Evolutionary conservation across 1,140 invertebrate genomes (phyloP).

Genomic region (Papilio dardanus): DNA sequence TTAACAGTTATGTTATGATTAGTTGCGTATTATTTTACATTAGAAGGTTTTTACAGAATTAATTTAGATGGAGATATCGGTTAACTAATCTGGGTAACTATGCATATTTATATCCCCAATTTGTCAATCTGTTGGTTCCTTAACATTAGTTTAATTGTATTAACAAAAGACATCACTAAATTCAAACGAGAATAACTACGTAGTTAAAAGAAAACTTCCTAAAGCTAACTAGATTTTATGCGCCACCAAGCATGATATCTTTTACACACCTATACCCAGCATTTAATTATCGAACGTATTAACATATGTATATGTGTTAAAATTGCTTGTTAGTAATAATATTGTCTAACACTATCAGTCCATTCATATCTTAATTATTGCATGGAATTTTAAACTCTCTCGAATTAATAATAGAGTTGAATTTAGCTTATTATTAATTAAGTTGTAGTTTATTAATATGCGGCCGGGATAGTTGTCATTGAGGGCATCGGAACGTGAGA

Average conservation of each 20-base stretch:
- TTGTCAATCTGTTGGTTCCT: too few relatives aligned
- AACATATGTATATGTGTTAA: not conserved
- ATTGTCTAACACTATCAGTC: constrained; percentile 12
- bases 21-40: too few relatives aligned
- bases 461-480: constrained; percentile 40
- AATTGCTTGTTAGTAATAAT: constrained; percentile 12
- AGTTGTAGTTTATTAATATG: constrained; percentile 33
- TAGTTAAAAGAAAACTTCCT: constrained; percentile 1
- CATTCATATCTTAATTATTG: not conserved
- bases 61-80: too few relatives aligned
- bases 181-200: not conserved
- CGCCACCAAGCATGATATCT: constrained; percentile 20
- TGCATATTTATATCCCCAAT: not conserved
- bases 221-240: constrained; percentile 28
- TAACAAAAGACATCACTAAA: not conserved
- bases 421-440: constrained; percentile 10
- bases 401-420: not conserved
- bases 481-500: constrained; percentile 42
- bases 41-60: too few relatives aligned
- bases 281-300: constrained; percentile 20
- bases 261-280: not conserved
- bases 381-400: constrained; percentile 5
- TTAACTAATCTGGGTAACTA: not conserved
- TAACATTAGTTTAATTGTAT: not conserved
- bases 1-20: too few relatives aligned